Base-by-base conservation (phyloP, 2,113 vertebrate genomes). In the Cyprinodon tularosa region DNA sequence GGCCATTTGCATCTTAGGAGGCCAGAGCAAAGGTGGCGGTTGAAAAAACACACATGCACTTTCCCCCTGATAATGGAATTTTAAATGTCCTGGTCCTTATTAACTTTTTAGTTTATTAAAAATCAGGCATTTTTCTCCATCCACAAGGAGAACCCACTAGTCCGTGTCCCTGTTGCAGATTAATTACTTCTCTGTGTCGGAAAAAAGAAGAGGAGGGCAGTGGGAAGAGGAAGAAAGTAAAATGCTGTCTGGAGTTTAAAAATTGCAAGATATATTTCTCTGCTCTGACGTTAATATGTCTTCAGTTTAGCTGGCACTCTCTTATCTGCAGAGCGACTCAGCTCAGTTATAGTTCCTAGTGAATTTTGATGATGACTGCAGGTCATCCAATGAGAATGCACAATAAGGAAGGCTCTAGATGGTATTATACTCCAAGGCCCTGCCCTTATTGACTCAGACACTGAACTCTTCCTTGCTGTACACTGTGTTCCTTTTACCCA, bases 101-200 rank as follows among this genome's bases (percentile, higher is more conserved):
- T 92, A 93, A 89, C 78, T 87, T 90, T 83, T 81, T 80, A 82
- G 84, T 92, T 93, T 90, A 94, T 94, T 93, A 93, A 92, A 93
- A 92, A 86, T 83, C 77, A 53, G 77, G 79, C 78, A 87, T 71
- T 78, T 90, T 92, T 90, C 76, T n/a, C 82, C 82, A 75, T 76
- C 83, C 80, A 84, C 78, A 59, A 83, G 85, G 84, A 86, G 78
- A 83, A 90, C 71, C 89, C 72, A 50, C 78, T 80, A 78, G 88
- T 81, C 86, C 86, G 66, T 88, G 91, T 90, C 86, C 85, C 82
- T 83, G 82, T 90, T 90, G 91, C 86, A 89, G 86, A 92, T 89
- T 93, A 94, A 94, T 94, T 93, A 92, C 90, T 91, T 90, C 91
- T 86, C 86, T 81, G 83, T 73, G 87, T 20, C n/a, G n/a, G 53